Percentiles rank a stretch among this genome's conserved stretches.
These are phyloP conservation scores for Drosophila triauraria DNA, from an alignment of 1,140 invertebrate species.

Conservation along the genomic window DNA sequence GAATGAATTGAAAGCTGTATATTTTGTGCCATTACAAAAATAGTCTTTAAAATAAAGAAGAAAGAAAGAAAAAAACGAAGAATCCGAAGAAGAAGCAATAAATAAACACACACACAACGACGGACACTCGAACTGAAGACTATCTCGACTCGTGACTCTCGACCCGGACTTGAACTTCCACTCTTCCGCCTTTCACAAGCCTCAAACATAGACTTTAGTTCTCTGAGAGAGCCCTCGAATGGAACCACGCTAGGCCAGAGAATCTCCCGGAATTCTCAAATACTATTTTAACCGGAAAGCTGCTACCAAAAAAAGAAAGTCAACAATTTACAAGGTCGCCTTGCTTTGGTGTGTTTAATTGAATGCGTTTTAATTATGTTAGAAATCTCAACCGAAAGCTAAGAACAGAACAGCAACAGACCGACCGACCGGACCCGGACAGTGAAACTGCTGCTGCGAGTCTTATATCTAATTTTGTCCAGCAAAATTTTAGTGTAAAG, in stretches of 20 bases:
- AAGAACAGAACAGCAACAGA: slow-evolving; percentile 33
- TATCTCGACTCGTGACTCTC: slow-evolving; percentile 18
- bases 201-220: slow-evolving; percentile 13
- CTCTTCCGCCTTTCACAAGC: slow-evolving; percentile 5
- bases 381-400: slow-evolving; percentile 76
- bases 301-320: slow-evolving; percentile 43
- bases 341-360: slow-evolving; percentile 83
- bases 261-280: slow-evolving; percentile 23
- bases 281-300: slow-evolving; percentile 16
- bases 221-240: slow-evolving; percentile 1
- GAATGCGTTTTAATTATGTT: slow-evolving; percentile 81
- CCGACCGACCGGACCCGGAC: slow-evolving; percentile 19
- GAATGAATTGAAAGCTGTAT: slow-evolving; percentile 71
- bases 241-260: slow-evolving; percentile 12
- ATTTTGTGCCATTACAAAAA: slow-evolving; percentile 82
- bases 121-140: slow-evolving; percentile 52
- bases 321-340: slow-evolving; percentile 42
- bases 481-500: slow-evolving; percentile 67
- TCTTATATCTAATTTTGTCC: slow-evolving; percentile 70
- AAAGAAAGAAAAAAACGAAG: slow-evolving; percentile 33
- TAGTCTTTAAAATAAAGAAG: slow-evolving; percentile 59
- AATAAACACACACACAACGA: slow-evolving; percentile 50
- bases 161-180: slow-evolving; percentile 25
- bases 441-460: slow-evolving; percentile 45
- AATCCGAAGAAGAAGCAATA: slow-evolving; percentile 53